Conservation (phyloP, 2,888 invertebrate genomes). For the Phyto melanocephala region DNA sequence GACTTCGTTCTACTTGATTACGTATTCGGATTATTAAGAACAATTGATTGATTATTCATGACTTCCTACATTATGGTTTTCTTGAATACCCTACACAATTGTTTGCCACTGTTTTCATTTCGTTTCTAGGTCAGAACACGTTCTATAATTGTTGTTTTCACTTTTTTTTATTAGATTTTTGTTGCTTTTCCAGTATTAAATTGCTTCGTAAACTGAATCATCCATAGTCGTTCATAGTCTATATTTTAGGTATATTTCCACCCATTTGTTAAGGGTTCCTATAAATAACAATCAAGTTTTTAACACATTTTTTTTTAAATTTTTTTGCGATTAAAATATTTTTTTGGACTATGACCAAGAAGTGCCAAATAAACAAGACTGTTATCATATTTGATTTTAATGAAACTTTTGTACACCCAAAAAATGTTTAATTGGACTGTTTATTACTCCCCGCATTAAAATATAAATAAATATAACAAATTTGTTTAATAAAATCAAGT, state of each 20-base stretch:
- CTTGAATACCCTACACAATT: neutral
- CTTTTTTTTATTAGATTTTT: neutral
- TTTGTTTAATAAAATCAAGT: neutral
- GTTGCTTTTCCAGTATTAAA: neutral
- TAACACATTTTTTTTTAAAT: too few species aligned
- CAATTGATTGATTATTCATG: neutral
- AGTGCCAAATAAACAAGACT: neutral
- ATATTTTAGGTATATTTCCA: constrained; percentile 1
- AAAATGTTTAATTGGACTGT: neutral
- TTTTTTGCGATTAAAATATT: neutral
- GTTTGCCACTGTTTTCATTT: neutral
- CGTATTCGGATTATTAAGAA: too few species aligned
- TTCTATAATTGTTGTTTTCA: neutral
- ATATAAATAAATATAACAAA: neutral
- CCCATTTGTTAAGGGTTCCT: neutral
- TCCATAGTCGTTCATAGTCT: neutral
- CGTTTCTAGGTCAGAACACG: neutral
- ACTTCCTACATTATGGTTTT: neutral
- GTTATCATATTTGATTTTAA: neutral
- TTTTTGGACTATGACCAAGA: constrained; percentile 21
- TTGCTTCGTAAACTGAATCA: neutral
- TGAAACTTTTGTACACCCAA: neutral
- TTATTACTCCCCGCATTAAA: neutral
- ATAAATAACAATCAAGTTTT: neutral
- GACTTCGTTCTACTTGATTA: too few species aligned